Conservation (phyloP, 2,888 invertebrate species). For the Melitaea athalia region DNA sequence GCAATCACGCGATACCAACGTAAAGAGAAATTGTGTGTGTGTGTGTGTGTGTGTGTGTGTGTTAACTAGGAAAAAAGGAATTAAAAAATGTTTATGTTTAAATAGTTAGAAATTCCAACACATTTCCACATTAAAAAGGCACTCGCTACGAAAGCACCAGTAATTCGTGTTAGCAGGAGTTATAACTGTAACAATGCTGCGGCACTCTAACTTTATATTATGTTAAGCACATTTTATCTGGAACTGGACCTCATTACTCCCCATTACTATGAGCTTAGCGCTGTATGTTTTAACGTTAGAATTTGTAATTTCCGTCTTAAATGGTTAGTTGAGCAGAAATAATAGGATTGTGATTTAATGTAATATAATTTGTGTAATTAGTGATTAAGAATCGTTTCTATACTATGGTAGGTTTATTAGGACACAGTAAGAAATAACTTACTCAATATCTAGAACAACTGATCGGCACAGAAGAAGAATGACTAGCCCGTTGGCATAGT, state of each 20-base stretch:
- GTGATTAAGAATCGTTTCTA: too few species aligned
- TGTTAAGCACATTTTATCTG: conserved; percentile 43
- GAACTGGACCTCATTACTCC: conserved; percentile 31
- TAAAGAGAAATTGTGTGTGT: background rate
- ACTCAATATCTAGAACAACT: too few species aligned
- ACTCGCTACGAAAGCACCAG: background rate
- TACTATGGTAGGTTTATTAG: too few species aligned
- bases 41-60: background rate
- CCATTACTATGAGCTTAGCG: conserved; percentile 31
- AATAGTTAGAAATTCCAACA: background rate
- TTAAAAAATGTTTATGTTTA: background rate
- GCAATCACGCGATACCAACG: too few species aligned
- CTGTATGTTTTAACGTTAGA: conserved; percentile 23
- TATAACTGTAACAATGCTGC: background rate
- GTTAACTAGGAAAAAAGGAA: background rate
- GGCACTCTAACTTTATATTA: conserved; percentile 43
- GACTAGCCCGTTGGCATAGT: too few species aligned
- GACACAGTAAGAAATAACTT: too few species aligned
- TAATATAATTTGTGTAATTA: too few species aligned
- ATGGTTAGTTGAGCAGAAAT: background rate
- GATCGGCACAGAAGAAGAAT: too few species aligned
- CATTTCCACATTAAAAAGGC: conserved; percentile 7
- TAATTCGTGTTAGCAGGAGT: conserved; percentile 14
- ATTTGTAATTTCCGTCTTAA: conserved; percentile 14
- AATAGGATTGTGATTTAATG: background rate